phyloP scores from a whole-genome alignment of 2,888 invertebrate genomes.

The Hydraecia micacea region DNA sequence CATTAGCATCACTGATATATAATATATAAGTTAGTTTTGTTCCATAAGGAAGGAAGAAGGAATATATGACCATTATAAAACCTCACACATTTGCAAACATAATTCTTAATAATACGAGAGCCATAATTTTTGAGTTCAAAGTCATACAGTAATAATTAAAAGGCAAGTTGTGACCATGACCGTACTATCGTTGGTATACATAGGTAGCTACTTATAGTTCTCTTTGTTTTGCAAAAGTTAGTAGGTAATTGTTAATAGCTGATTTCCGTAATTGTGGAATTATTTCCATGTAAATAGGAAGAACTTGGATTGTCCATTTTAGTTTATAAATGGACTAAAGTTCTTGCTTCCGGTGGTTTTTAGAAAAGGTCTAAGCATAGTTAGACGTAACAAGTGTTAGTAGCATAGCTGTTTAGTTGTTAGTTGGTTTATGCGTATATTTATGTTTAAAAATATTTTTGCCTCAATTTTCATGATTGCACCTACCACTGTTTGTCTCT shows the following conservation, averaged over 20 bases:
- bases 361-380: background rate
- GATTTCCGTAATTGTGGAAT: constrained; percentile 26
- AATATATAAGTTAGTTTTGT: too few species aligned
- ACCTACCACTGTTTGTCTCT: too few species aligned
- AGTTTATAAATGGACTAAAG: background rate
- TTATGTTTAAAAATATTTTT: too few species aligned
- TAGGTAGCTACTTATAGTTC: background rate
- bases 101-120: background rate
- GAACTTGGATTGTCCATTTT: constrained; percentile 4
- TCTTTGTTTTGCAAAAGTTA: constrained; percentile 29
- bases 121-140: background rate
- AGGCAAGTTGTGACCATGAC: background rate
- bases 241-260: background rate
- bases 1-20: too few species aligned
- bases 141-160: background rate
- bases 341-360: constrained; percentile 10
- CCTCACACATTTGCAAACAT: background rate
- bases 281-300: constrained; percentile 8
- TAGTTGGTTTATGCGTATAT: too few species aligned
- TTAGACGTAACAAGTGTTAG: too few species aligned
- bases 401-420: too few species aligned
- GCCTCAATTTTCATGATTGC: too few species aligned
- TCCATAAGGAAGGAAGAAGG: background rate
- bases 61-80: background rate
- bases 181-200: background rate